Evolutionary conservation across 2,888 invertebrate species (phyloP), one percentile per base, ranked within the genome.

Genomic region (Endotricha flammealis): DNA sequence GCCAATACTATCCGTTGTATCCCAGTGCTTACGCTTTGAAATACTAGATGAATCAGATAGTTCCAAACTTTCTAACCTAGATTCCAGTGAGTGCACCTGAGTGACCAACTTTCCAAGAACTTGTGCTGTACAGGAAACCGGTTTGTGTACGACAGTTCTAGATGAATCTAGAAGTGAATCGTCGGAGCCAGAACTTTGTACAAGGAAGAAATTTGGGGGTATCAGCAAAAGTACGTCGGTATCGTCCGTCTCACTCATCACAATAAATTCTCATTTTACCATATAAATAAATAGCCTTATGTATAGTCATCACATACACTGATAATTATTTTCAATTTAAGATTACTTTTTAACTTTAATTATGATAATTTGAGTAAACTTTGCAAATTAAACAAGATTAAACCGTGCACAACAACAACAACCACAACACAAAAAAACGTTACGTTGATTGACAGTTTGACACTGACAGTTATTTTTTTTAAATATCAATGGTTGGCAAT

Each of bases 141-240:
- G 82, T 50, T 78, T 85, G 35, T 76, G 81, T 17, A 86, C 81
- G 8, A 85, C 85, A 9, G 83, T 85, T 53, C 86, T 75, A 25
- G 83, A 80, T 1, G 83, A 79, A 43, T 79, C 73, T 32, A 83
- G 55, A 12, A 78, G 43, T 4, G 86, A 83, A 42, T 86, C 81
- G 12, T 90, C 89, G 1, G 89, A 88, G 13, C 88, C 90, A n/a
- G 88, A 86, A 33, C 87, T 87, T 47, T 89, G 80, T n/a, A 91
- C 87, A 14, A 89, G 65, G 61, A 91, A 93, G 57, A 93, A 91
- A 70, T 93, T 90, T 8, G 95, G 95, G 42, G 94, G 93, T 66
- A 95, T 93, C 53, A 93, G 74, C 54, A 95, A 76, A 46, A 95
- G 87, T 59, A 93, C 90, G 77, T 95, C 95, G 3, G 95, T 95